Base-by-base conservation (phyloP, 2,888 invertebrate species). In the Gymnosoma rotundatum region DNA sequence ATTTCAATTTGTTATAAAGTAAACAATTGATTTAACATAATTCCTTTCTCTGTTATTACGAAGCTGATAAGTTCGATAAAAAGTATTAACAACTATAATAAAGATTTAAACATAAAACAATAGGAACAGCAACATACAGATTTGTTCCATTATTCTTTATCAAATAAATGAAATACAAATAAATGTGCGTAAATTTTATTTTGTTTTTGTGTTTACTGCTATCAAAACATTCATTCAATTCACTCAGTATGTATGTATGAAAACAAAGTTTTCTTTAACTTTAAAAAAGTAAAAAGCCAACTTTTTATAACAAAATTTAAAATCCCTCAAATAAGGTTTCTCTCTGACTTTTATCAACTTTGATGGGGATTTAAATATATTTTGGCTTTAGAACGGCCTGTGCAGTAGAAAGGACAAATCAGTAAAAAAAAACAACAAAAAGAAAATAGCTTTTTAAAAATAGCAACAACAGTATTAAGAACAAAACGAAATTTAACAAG, bases 291-390 rank as follows among this genome's bases (percentile, higher is more conserved):
- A 12, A 21, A 69, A 56, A 61, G 48, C 14, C 63, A 73, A 50
- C n/a, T 60, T 73, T 78, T 73, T 9, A 45, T 83, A 63, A 70
- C 70, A 70, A 70, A 78, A 83, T 75, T 75, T 52, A 66, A 72
- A 79, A 75, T 75, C 74, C 54, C 18, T 66, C 60, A 64, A 75
- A 83, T 75, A 12, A 70, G 38, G 58, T 60, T 36, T 52, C 25
- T 38, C 69, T 18, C 16, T 64, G 25, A 25, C n/a, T 16, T 63
- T 66, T 58, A 58, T 74, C 10, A 25, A 21, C 50, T 78, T 58
- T 78, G 38, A 52, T 70, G 69, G 64, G 78, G 78, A 78, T 75
- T 83, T 79, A 61, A 36, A 74, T 42, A 63, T 54, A 70, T 75
- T 69, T 32, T 74, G n/a, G 52, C 38, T 70, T 69, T 64, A 36